Conservation (phyloP, 2,888 invertebrate genomes). For the Syritta pipiens region DNA sequence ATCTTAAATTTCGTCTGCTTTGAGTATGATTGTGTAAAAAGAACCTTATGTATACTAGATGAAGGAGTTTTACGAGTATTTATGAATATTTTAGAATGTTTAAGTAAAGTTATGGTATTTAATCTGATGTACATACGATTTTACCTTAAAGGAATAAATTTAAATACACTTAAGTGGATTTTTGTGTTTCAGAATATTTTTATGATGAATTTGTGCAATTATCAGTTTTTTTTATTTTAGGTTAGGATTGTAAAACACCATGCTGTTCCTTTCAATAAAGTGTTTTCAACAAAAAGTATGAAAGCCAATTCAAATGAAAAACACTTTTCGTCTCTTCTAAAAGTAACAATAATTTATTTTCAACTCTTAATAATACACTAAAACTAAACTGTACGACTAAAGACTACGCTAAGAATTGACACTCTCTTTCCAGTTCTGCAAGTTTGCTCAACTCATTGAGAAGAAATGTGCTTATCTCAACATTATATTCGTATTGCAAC, state of each 20-base stretch:
- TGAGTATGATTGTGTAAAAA: slow-evolving; percentile 3
- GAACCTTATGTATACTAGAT: neutral
- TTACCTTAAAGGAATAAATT: slow-evolving; percentile 22
- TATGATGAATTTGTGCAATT: neutral
- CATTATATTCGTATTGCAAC: slow-evolving; percentile 38
- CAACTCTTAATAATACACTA: neutral
- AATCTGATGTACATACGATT: slow-evolving; percentile 17
- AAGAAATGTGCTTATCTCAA: slow-evolving; percentile 51
- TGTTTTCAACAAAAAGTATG: too few relatives aligned
- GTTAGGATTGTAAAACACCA: too few relatives aligned
- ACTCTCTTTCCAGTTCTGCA: slow-evolving; percentile 41
- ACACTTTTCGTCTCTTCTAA: neutral
- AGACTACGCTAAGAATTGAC: slow-evolving; percentile 29
- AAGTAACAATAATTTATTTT: neutral
- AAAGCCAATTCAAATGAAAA: too few relatives aligned
- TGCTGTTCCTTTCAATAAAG: too few relatives aligned
- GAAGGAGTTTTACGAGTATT: neutral
- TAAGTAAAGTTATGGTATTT: neutral
- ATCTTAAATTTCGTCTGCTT: slow-evolving; percentile 8
- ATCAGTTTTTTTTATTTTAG: too few relatives aligned
- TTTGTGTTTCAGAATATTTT: neutral
- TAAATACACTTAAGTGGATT: neutral
- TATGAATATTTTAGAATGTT: neutral
- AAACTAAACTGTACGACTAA: neutral
- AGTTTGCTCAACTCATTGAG: slow-evolving; percentile 49